Conservation (phyloP, 1,140 invertebrate genomes). For the Stegodyphus dumicola region DNA sequence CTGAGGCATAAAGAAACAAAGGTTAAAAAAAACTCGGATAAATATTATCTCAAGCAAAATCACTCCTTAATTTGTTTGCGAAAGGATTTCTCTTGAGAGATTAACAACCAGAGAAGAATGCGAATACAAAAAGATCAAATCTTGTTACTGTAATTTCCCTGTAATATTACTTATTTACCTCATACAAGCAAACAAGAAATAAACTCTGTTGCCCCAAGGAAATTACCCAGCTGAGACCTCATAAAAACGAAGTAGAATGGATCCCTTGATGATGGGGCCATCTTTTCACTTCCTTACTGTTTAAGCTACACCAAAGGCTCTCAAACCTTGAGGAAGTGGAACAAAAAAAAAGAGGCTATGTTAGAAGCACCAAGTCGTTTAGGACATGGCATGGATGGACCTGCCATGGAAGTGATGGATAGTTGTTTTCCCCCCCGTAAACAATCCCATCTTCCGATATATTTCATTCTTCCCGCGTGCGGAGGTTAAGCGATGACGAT, state of each 20-base stretch:
- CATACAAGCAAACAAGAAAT: not conserved
- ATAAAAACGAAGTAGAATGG: not conserved
- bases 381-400: not conserved
- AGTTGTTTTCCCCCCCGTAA: slow-evolving; percentile 10
- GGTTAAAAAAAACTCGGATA: no score
- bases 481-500: slow-evolving; percentile 9
- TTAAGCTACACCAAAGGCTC: not conserved
- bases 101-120: no score
- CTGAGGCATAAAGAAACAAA: no score
- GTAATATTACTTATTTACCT: not conserved
- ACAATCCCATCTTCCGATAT: slow-evolving; percentile 14
- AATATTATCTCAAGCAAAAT: no score
- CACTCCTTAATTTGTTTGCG: no score
- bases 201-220: no score
- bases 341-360: not conserved
- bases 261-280: not conserved
- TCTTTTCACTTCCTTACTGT: not conserved
- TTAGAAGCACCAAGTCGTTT: no score
- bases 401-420: not conserved
- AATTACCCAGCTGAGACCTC: not conserved
- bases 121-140: not conserved
- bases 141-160: not conserved
- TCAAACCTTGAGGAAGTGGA: not conserved
- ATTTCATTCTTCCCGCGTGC: slow-evolving; percentile 1
- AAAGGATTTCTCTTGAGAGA: no score